phyloP scores from a whole-genome alignment of 2,888 invertebrate species.

The Mylabris sibirica region DNA sequence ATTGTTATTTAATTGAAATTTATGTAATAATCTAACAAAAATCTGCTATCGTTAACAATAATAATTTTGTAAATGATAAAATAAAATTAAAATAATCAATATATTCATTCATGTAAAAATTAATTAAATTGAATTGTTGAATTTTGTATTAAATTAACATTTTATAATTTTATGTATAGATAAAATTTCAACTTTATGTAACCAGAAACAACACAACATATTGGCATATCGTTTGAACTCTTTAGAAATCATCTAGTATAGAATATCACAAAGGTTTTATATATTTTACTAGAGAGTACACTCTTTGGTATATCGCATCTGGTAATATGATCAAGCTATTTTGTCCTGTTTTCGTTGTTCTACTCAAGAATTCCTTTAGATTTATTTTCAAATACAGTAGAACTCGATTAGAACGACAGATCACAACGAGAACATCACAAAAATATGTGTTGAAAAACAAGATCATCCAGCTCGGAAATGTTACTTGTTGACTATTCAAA shows the following conservation, averaged over 20 bases:
- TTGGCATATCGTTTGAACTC: neutral
- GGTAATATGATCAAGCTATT: constrained; percentile 47
- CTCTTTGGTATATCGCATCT: constrained; percentile 30
- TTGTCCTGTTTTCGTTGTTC: constrained; percentile 45
- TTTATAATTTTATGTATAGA: no score
- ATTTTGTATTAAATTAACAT: no score
- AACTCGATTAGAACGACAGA: neutral
- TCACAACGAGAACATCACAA: neutral
- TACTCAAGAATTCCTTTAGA: constrained; percentile 30
- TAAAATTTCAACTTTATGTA: no score
- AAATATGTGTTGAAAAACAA: neutral
- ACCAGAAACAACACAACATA: neutral
- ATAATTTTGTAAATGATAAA: neutral
- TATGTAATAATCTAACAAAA: neutral
- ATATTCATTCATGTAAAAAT: neutral
- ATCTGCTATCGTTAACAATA: neutral
- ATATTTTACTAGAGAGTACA: constrained; percentile 36
- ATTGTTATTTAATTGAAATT: constrained; percentile 30
- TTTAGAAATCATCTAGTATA: constrained; percentile 33
- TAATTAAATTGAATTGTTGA: no score
- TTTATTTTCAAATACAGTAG: neutral
- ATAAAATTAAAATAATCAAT: neutral
- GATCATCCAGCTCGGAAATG: neutral
- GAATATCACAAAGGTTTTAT: constrained; percentile 45
- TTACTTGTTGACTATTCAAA: no score